Conservation (phyloP, 2,113 vertebrate species). For the Crocuta crocuta region DNA sequence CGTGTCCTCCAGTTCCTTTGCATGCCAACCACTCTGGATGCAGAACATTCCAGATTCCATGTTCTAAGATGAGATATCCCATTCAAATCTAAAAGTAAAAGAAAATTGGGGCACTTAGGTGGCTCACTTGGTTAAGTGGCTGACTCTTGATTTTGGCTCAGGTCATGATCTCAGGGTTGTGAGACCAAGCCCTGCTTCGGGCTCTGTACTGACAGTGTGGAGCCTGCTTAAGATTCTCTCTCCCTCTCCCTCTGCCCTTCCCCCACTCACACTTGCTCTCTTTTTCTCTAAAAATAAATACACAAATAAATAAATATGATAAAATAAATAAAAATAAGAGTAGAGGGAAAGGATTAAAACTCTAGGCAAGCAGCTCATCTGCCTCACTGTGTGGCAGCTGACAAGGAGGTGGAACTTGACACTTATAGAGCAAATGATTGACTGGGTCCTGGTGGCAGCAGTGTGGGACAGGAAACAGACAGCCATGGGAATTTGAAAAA, state of each 20-base stretch:
- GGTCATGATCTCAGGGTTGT: no score
- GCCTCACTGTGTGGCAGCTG: not conserved
- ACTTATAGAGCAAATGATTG: not conserved
- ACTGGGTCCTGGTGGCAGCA: not conserved
- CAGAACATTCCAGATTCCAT: not conserved
- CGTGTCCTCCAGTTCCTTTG: not conserved
- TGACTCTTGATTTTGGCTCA: no score
- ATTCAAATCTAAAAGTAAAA: not conserved
- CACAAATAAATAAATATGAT: no score
- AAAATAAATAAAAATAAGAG: not conserved
- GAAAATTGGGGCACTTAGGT: not conserved
- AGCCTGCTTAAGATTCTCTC: no score
- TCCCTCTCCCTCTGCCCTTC: no score
- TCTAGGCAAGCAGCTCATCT: not conserved
- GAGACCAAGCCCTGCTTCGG: no score
- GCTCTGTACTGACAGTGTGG: no score
- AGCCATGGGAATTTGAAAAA: not conserved
- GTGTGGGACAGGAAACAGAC: not conserved
- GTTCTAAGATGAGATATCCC: not conserved
- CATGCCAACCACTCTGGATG: not conserved
- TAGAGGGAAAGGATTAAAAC: not conserved
- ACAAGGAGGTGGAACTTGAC: not conserved
- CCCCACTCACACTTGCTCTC: no score
- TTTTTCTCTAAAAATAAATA: no score
- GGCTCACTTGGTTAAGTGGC: no score